A percentile compares a stretch with the other conserved stretches of the same genome.
Evolutionary conservation across 2,888 invertebrate species (phyloP).

Genomic region (Eupeodes latifasciatus): DNA sequence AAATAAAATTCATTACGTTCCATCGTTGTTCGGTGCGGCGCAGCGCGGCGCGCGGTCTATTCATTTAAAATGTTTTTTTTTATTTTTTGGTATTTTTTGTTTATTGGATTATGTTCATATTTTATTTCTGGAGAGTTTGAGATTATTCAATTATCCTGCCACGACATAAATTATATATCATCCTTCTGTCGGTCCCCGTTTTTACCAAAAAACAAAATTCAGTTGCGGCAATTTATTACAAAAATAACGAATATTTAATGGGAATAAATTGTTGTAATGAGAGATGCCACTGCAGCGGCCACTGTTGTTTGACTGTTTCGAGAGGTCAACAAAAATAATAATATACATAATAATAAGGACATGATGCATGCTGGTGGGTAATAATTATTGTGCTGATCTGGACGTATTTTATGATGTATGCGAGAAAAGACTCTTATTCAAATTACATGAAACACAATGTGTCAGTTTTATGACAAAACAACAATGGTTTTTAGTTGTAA

Average conservation of each 20-base stretch:
- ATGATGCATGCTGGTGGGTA: not conserved
- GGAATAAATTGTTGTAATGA: conserved; percentile 45
- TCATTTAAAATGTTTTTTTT: conserved; percentile 47
- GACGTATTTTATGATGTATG: not conserved
- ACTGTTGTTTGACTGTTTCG: not conserved
- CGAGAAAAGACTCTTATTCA: not conserved
- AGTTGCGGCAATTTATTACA: conserved; percentile 52
- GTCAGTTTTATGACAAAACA: not conserved
- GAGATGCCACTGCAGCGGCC: not conserved
- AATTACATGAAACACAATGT: not conserved
- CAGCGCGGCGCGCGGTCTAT: conserved; percentile 19
- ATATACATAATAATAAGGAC: not conserved
- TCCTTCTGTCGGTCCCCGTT: conserved; percentile 13
- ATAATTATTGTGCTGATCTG: conserved; percentile 17
- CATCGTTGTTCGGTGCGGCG: conserved; percentile 31
- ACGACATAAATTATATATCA: conserved; percentile 60
- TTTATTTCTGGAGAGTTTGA: conserved; percentile 37
- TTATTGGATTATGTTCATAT: conserved; percentile 67
- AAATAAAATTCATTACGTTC: conserved; percentile 73
- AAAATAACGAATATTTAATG: conserved; percentile 52
- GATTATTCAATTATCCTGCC: conserved; percentile 70
- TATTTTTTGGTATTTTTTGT: conserved; percentile 9
- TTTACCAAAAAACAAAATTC: conserved; percentile 11
- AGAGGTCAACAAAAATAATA: conserved; percentile 4
- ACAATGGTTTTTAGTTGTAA: not conserved